These are phyloP conservation scores for Narcine bancroftii DNA, from an alignment of 2,113 vertebrate species.

Conservation along the genomic window DNA sequence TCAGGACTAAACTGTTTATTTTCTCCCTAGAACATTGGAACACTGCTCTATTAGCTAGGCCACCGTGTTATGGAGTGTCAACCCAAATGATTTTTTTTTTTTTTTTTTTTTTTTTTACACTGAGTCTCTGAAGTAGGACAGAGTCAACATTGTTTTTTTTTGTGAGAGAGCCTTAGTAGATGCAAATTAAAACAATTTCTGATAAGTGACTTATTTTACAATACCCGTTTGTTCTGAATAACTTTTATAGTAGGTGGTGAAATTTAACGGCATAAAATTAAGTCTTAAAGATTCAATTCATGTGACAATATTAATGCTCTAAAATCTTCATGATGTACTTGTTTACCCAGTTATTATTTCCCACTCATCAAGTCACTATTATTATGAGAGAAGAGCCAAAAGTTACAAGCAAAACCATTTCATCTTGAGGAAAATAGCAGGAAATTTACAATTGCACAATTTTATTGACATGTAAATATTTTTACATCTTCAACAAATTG, in stretches of 20 bases:
- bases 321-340: neutral
- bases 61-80: too few species aligned
- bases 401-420: neutral
- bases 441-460: neutral
- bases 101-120: too few species aligned
- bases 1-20: too few species aligned
- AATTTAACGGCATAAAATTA: neutral
- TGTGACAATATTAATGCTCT: neutral
- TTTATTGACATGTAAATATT: neutral
- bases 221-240: neutral
- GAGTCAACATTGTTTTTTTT: too few species aligned
- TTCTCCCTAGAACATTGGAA: too few species aligned
- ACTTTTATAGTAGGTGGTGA: neutral
- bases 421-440: neutral
- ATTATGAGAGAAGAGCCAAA: neutral
- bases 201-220: neutral
- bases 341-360: neutral
- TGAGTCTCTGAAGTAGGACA: too few species aligned
- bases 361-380: neutral
- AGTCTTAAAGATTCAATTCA: neutral
- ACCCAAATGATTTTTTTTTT: too few species aligned
- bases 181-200: neutral
- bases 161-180: neutral
- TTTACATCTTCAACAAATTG: neutral
- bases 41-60: too few species aligned